Percentiles rank a stretch among this genome's conserved stretches.
Conservation (phyloP, 2,888 invertebrate genomes). For the Hydraecia micacea region DNA sequence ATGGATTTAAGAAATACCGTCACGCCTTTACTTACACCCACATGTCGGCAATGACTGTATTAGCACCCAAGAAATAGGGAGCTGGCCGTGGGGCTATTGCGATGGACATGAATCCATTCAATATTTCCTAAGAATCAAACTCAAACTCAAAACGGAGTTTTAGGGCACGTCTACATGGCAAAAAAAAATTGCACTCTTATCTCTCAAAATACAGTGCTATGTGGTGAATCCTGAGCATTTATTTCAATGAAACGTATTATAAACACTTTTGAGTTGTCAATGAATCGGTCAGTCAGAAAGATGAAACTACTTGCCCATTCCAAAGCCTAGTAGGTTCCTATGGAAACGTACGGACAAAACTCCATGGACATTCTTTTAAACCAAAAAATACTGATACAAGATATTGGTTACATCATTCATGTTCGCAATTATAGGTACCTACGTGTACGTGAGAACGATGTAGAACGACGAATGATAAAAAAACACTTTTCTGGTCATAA, state of each 20-base stretch:
- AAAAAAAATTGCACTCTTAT: no score
- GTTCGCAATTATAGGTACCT: neutral
- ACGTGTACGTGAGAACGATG: neutral
- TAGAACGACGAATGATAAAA: constrained; percentile 9
- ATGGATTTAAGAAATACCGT: constrained; percentile 17
- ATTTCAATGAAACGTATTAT: neutral
- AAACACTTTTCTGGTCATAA: neutral
- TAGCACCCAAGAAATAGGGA: neutral
- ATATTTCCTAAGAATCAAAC: constrained; percentile 2
- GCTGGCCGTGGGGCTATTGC: neutral
- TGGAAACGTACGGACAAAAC: neutral
- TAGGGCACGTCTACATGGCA: no score
- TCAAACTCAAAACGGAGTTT: neutral
- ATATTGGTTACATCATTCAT: neutral
- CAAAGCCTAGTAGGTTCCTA: neutral
- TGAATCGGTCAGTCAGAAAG: neutral
- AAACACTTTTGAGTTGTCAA: neutral
- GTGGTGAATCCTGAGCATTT: neutral
- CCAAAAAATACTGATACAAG: neutral
- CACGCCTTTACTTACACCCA: constrained; percentile 19
- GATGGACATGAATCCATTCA: neutral
- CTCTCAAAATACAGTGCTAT: no score
- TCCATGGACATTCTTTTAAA: neutral
- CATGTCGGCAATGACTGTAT: constrained; percentile 8
- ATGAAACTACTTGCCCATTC: neutral